Evolutionary conservation across 2,797 vertebrate genomes (phyloP).

Genomic region (Sebastes taczanowskii): DNA sequence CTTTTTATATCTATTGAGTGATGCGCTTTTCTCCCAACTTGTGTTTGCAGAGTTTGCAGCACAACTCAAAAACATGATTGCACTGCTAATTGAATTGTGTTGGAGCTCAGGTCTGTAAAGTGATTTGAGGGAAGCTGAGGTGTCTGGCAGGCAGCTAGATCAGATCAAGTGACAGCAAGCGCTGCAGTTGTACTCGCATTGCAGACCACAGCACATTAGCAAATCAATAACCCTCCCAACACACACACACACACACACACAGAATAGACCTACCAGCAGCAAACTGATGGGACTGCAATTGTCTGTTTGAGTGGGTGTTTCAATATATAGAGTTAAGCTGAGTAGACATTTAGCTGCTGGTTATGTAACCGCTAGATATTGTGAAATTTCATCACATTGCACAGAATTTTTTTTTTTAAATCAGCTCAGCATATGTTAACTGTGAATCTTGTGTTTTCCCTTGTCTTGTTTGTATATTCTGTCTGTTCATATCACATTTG

Average conservation of each 20-base stretch:
- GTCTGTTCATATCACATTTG: background rate
- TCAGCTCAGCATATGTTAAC: background rate
- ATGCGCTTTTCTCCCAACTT: slow-evolving; percentile 5
- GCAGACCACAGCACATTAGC: slow-evolving; percentile 76
- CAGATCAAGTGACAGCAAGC: slow-evolving; percentile 72
- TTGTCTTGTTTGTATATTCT: background rate
- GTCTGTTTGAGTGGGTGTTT: slow-evolving; percentile 68
- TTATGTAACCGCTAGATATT: slow-evolving; percentile 46
- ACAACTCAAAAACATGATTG: slow-evolving; percentile 16
- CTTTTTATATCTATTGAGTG: background rate
- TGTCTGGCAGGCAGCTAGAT: slow-evolving; percentile 59
- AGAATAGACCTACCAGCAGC: slow-evolving; percentile 22
- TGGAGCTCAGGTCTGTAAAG: slow-evolving; percentile 51
- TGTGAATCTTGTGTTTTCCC: background rate
- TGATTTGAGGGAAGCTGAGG: slow-evolving; percentile 62
- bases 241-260: background rate
- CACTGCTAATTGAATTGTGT: slow-evolving; percentile 50
- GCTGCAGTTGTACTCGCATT: slow-evolving; percentile 73
- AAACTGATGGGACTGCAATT: slow-evolving; percentile 62
- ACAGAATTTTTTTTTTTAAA: slow-evolving; percentile 14
- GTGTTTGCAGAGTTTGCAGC: slow-evolving; percentile 38
- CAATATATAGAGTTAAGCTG: slow-evolving; percentile 43
- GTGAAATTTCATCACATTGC: slow-evolving; percentile 31
- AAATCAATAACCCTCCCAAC: slow-evolving; percentile 63
- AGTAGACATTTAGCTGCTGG: slow-evolving; percentile 51